These are phyloP conservation scores for Chirona hameri DNA, from an alignment of 2,888 invertebrate species.

Conservation along the genomic window DNA sequence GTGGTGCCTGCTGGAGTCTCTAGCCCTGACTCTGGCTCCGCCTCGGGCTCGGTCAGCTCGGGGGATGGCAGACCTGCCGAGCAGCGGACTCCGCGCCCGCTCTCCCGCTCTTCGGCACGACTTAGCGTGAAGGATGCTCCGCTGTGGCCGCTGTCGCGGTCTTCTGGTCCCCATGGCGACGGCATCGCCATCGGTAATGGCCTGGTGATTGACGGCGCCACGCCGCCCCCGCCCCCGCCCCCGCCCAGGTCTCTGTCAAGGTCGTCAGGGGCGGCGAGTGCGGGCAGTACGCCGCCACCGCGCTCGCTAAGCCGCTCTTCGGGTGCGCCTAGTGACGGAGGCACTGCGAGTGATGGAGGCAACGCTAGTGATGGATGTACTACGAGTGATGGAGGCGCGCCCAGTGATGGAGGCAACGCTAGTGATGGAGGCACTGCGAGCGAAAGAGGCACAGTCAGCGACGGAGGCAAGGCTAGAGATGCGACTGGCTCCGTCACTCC, in stretches of 20 bases:
- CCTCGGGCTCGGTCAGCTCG: neutral
- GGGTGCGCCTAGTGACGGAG: no score
- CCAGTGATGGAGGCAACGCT: no score
- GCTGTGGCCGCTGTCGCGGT: neutral
- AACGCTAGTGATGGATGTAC: neutral
- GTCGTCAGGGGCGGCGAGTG: no score
- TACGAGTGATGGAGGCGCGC: neutral
- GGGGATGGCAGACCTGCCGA: neutral
- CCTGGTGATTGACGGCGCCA: neutral
- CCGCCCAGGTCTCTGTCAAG: neutral
- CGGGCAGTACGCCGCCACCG: no score
- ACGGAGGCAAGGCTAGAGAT: no score
- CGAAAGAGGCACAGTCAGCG: no score
- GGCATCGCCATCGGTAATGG: neutral
- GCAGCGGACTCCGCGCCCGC: neutral
- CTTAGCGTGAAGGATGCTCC: neutral
- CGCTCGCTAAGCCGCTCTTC: no score
- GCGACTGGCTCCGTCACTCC: no score
- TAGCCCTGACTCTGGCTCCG: neutral
- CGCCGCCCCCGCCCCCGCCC: neutral
- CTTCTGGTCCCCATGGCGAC: neutral
- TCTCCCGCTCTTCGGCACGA: slow-evolving; percentile 25
- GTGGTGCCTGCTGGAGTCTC: neutral
- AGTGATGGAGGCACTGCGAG: no score
- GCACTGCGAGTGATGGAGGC: no score